Conservation (phyloP, 2,113 vertebrate genomes). For the Passer montanus region DNA sequence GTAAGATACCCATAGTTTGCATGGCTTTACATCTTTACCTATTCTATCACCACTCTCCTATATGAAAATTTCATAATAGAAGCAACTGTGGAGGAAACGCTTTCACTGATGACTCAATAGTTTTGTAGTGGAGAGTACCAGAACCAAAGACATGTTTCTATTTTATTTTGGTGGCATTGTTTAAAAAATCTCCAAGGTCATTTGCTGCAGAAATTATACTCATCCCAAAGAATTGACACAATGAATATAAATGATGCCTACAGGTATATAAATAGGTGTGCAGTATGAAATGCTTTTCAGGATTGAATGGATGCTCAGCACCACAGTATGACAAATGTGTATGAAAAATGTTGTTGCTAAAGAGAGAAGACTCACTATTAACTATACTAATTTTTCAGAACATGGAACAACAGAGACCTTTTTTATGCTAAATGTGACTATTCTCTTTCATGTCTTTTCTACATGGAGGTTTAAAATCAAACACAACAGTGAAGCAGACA, state of each 20-base stretch:
- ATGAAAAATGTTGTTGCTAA: neutral
- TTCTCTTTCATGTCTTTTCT: neutral
- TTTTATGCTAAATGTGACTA: neutral
- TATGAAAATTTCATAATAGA: neutral
- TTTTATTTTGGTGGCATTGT: neutral
- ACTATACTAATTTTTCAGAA: neutral
- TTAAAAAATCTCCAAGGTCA: neutral
- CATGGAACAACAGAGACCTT: neutral
- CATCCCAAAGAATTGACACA: neutral
- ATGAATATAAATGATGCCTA: neutral
- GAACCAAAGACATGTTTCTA: neutral
- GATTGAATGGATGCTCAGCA: neutral
- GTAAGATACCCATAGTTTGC: neutral
- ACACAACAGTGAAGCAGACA: neutral
- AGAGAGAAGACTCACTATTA: neutral
- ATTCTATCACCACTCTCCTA: neutral
- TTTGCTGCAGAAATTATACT: neutral
- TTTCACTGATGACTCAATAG: neutral
- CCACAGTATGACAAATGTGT: fast-evolving
- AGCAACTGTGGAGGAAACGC: neutral
- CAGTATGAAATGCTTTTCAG: neutral
- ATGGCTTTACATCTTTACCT: neutral
- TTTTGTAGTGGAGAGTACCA: neutral
- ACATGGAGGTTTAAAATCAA: neutral
- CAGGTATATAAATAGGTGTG: neutral